A percentile compares a stretch with the other conserved stretches of the same genome.
phyloP scores from a whole-genome alignment of 2,113 vertebrate genomes.

The Engystomops pustulosus region DNA sequence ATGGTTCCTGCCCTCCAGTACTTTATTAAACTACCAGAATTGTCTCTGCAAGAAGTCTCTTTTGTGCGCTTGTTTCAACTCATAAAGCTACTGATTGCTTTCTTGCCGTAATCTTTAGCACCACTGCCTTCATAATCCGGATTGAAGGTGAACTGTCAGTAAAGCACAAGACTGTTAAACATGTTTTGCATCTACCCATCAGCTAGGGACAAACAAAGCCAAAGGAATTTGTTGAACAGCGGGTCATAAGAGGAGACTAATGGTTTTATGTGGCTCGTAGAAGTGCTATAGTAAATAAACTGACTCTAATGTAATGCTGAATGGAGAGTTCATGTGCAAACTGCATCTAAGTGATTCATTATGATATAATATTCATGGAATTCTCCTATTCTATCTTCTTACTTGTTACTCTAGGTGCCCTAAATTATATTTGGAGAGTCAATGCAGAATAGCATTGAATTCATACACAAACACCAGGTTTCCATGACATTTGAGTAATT shows the following conservation, averaged over 20 bases:
- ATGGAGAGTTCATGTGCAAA: background rate
- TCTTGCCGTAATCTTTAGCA: conserved; percentile 40
- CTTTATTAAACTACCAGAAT: conserved; percentile 53
- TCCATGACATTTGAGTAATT: too few relatives aligned
- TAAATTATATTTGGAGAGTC: too few relatives aligned
- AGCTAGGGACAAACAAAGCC: conserved; percentile 24
- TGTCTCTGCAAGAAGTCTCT: conserved; percentile 47
- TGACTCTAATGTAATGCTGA: background rate
- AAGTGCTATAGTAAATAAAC: background rate
- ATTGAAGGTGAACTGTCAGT: conserved; percentile 44
- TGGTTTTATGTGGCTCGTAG: background rate
- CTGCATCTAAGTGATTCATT: background rate
- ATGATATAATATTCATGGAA: too few relatives aligned
- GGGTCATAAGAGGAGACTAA: background rate
- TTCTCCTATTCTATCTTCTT: too few relatives aligned
- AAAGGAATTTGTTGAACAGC: background rate
- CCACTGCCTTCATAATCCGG: conserved; percentile 32
- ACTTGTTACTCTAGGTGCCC: too few relatives aligned
- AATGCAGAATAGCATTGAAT: too few relatives aligned
- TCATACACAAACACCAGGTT: too few relatives aligned
- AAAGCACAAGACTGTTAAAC: conserved; percentile 21
- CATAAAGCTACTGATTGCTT: conserved; percentile 53
- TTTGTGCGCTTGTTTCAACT: conserved; percentile 46
- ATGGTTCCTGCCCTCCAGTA: conserved; percentile 35
- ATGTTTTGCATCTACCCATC: conserved; percentile 37